Base-by-base conservation (phyloP, 1,140 invertebrate species). In the Andricus grossulariae region DNA sequence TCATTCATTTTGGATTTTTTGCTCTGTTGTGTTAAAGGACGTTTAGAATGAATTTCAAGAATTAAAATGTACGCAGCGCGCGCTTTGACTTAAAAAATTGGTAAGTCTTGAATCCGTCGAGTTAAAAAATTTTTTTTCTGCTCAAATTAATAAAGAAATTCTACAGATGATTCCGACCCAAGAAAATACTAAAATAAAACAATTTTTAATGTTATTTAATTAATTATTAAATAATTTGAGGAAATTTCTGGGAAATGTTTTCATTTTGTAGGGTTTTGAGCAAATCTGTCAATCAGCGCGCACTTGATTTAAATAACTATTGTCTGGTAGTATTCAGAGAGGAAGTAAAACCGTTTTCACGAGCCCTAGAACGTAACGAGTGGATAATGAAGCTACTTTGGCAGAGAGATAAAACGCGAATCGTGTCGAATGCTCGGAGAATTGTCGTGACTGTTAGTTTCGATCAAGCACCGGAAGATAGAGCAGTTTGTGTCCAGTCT, bases 291-390 rank as follows among this genome's bases (percentile, higher is more conserved):
- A 66, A 25, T 66, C 6, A 39, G 7, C 3, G 39, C 16, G 25
- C 25, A 66, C 32, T 66, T 66, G 60, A 66, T 66, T 66, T 66
- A 39, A 45, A 66, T 66, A 39, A 66, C 39, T 66, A 66, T 25
- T 66, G 60, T 32, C 25, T 32, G 25, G 25, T 32, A 32, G 39
- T 32, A 66, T 66, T 66, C 25, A 66, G 60, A 66, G 60, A 66
- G 60, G 60, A 66, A 66, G 60, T 66, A 39, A 66, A 66, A 66
- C 60, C 25, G 32, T 66, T 66, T 32, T 66, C 60, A 66, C 60
- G 60, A 66, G 60, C 60, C 60, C 60, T 66, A 66, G 60, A 66
- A 32, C 60, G 39, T 66, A 66, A 66, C 60, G 60, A 66, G 60
- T 66, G 32, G 60, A 66, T 66, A 66, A 66, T 66, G 60, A 66